Evolutionary conservation across 2,113 vertebrate genomes (phyloP), one percentile per base, ranked within the genome.

Genomic region (Australoheros scitulus): DNA sequence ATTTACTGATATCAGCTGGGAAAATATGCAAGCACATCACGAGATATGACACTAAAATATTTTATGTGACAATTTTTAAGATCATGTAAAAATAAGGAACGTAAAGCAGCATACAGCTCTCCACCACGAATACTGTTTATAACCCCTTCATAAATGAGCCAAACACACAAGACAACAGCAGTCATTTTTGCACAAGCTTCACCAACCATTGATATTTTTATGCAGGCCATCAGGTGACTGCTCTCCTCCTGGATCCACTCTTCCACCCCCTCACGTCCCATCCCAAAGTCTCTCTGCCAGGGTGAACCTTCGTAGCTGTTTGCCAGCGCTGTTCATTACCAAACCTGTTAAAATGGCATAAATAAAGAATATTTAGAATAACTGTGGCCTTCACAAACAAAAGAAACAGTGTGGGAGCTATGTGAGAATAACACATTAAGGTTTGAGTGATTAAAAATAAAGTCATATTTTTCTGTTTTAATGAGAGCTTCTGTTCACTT

Each of bases 231-330:
- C 85, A 97, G 92, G 88, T 97, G 95, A 70, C 2, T 75, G n/a
- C 95, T 96, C 92, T 98, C 97, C 79, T 97, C 95, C n/a, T 94
- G 93, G 81, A 95, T 95, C 93, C 26, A 26, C 26, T 26, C 57
- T 41, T 96, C 95, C 92, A 96, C 95, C 43, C 90, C 87, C 15
- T 93, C 94, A 11, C 93, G 86, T 11, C 96, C 96, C 95, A 95
- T 95, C 50, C 95, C 95, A 52, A 96, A 96, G 83, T 95, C 94
- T 87, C 93, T 92, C 26, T 26, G 26, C 3, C 26, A 26, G 26
- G 26, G 26, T 26, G 26, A 26, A 26, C 26, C 26, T 26, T 26
- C 26, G 2, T 26, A 26, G 26, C 26, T 26, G 26, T 26, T 95
- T 80, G 89, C 93, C 93, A 95, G 0, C 94, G 90, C 3, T 95